These are phyloP conservation scores for Calcarius lapponicus DNA, from an alignment of 2,797 vertebrate genomes.

Conservation along the genomic window DNA sequence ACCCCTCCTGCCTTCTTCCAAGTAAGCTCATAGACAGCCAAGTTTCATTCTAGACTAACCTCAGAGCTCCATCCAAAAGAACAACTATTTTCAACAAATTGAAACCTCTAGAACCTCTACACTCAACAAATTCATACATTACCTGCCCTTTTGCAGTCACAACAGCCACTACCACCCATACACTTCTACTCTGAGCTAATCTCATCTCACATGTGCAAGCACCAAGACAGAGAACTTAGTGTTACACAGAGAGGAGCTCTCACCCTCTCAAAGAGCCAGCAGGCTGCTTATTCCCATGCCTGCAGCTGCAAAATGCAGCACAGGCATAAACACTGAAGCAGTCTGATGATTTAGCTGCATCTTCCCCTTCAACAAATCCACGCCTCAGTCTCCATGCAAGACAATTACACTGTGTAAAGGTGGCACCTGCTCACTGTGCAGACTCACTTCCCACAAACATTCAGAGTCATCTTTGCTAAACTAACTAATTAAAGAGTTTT, in stretches of 20 bases:
- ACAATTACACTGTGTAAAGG: background rate
- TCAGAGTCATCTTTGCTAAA: background rate
- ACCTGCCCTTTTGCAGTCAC: background rate
- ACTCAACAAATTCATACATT: background rate
- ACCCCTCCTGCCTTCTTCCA: background rate
- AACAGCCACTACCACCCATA: accelerated
- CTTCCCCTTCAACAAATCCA: background rate
- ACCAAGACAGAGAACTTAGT: background rate
- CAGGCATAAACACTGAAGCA: background rate
- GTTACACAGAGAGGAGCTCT: background rate
- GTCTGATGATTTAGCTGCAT: background rate
- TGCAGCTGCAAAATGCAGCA: background rate
- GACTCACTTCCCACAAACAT: accelerated
- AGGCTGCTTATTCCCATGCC: background rate
- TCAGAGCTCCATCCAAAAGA: background rate
- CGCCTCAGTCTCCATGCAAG: background rate
- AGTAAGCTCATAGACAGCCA: background rate
- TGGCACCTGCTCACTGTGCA: background rate
- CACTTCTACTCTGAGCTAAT: background rate
- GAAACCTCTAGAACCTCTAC: too few species aligned
- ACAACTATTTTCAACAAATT: background rate
- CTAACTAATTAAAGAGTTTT: accelerated
- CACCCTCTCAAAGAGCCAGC: accelerated
- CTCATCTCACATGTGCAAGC: accelerated
- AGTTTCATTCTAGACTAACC: background rate